phyloP scores from a whole-genome alignment of 53 echinoderm and acorn worm genomes.

The Hippasteria phrygiana region DNA sequence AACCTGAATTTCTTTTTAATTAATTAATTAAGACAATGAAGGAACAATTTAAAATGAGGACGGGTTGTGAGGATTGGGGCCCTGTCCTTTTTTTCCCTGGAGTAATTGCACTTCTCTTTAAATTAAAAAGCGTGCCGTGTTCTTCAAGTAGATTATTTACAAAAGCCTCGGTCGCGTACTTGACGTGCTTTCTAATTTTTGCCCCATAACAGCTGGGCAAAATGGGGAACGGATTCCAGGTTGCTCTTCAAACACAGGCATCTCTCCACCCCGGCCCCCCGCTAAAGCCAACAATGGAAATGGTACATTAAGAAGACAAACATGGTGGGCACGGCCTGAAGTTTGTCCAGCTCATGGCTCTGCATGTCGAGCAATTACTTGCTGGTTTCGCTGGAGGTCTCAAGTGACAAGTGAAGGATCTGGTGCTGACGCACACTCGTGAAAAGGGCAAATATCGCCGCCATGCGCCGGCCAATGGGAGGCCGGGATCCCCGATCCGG shows the following conservation, averaged over 20 bases:
- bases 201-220: slow-evolving; percentile 58
- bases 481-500: neutral
- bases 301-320: slow-evolving; percentile 76
- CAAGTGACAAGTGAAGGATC: slow-evolving; percentile 65
- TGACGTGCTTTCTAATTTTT: slow-evolving; percentile 45
- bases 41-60: neutral
- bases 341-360: slow-evolving; percentile 54
- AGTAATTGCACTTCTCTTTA: slow-evolving; percentile 36
- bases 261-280: slow-evolving; percentile 33
- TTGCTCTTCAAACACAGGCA: slow-evolving; percentile 31
- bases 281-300: slow-evolving; percentile 64
- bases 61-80: neutral
- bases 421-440: slow-evolving; percentile 52
- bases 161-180: slow-evolving; percentile 35
- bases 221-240: slow-evolving; percentile 10
- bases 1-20: too few relatives aligned
- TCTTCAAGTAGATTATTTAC: slow-evolving; percentile 40
- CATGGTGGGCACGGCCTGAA: slow-evolving; percentile 62
- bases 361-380: slow-evolving; percentile 59
- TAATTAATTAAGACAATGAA: too few relatives aligned
- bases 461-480: slow-evolving; percentile 13
- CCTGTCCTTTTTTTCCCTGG: slow-evolving; percentile 36
- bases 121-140: neutral
- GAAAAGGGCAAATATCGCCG: slow-evolving; percentile 63
- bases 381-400: slow-evolving; percentile 59